Evolutionary conservation across 1,140 invertebrate genomes (phyloP).

Genomic region (Meloidogyne floridensis): DNA sequence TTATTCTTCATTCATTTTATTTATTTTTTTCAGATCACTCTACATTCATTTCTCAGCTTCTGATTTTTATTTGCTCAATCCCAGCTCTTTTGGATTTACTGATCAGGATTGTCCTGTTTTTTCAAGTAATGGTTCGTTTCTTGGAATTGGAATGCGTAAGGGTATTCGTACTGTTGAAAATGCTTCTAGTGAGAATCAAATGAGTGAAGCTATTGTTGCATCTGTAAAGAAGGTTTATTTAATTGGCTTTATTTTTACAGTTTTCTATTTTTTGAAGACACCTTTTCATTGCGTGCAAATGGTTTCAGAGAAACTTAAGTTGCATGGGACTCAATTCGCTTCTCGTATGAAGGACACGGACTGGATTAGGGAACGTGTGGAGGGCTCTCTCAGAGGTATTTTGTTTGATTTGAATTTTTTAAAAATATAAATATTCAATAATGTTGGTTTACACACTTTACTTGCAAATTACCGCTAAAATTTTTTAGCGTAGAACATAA

Average conservation of each 20-base stretch:
- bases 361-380: not conserved
- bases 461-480: too few species aligned
- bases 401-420: not conserved
- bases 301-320: constrained; percentile 10
- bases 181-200: not conserved
- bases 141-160: constrained; percentile 34
- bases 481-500: too few species aligned
- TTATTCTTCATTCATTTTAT: too few species aligned
- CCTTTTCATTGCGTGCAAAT: constrained; percentile 32
- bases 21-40: not conserved
- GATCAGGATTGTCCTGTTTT: constrained; percentile 22
- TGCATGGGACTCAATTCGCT: not conserved
- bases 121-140: constrained; percentile 28
- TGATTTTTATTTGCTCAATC: constrained; percentile 29
- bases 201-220: constrained; percentile 2
- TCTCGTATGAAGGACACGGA: not conserved
- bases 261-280: constrained; percentile 8
- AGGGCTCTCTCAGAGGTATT: not conserved
- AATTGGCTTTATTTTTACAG: not conserved
- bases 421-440: not conserved
- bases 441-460: too few species aligned
- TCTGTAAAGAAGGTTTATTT: constrained; percentile 30
- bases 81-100: constrained; percentile 16
- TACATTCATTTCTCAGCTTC: constrained; percentile 24
- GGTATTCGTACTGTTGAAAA: constrained; percentile 30